Evolutionary conservation across 1,140 invertebrate genomes (phyloP), one percentile per base, ranked within the genome.

Genomic region (Linepithema humile): DNA sequence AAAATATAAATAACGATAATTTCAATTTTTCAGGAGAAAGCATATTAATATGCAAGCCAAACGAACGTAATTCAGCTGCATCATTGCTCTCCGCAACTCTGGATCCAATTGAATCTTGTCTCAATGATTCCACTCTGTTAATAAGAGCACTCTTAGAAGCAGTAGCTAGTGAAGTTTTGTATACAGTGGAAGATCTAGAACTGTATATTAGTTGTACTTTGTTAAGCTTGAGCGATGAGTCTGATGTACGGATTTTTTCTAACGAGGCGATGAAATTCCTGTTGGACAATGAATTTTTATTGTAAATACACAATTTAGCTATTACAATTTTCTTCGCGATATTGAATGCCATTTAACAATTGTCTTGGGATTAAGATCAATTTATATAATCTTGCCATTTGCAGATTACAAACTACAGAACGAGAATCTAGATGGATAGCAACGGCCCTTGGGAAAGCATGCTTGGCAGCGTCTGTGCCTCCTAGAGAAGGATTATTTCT

Each of bases 401-500:
- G 32, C 40, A 90, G 92, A 60, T 85, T 92, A 62, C 86, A 82
- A 83, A 84, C 89, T 32, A 80, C 72, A 60, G 86, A 89, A 60
- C 82, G 84, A 80, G 91, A 83, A 86, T 95, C 59, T 95, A 94
- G 95, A 84, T 98, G 97, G 95, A 94, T 96, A 60, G 96, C 98
- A 9, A 99, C 98, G 23, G 96, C 97, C 62, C 95, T 99, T 20
- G 99, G 98, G 0, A 96, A 97, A 91, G 99, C 99, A 20, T 98
- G 99, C 91, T 94, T 99, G 23, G 96, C 98, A 62, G 99, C 99
- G 0, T 98, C 98, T 0, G 96, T 99, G 92, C 96, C 98, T 20
- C 99, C 99, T 0, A 97, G 97, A 92, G 98, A 99, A 92, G 98
- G 98, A 2, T 94, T 99, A 3, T 95, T 96, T 40, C 95, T 99